phyloP scores from a whole-genome alignment of 2,797 vertebrate genomes.

The Somateria mollissima region DNA sequence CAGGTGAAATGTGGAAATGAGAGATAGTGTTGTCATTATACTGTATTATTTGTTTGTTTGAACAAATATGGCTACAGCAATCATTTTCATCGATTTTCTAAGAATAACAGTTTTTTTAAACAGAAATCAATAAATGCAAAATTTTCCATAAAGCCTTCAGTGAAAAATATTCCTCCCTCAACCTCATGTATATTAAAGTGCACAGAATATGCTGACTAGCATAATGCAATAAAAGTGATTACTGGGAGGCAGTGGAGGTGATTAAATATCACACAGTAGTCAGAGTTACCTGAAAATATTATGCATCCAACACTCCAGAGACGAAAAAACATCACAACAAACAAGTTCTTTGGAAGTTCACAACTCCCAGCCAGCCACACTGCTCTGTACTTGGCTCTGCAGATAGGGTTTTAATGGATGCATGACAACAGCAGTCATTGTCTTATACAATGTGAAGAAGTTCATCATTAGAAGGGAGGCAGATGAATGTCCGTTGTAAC shows the following conservation, averaged over 20 bases:
- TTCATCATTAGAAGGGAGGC: conserved; percentile 64
- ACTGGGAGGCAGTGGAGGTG: conserved; percentile 63
- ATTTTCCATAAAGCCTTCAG: conserved; percentile 73
- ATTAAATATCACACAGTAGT: conserved; percentile 74
- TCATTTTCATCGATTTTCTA: conserved; percentile 71
- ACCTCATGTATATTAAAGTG: conserved; percentile 80
- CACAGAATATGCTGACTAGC: conserved; percentile 75
- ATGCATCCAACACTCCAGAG: conserved; percentile 37
- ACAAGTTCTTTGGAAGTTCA: conserved; percentile 19
- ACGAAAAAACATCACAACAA: neutral
- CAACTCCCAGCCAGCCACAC: neutral
- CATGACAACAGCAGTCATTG: neutral
- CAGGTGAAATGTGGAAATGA: conserved; percentile 78
- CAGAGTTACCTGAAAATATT: conserved; percentile 69
- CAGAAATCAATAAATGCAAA: conserved; percentile 76
- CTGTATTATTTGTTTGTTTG: conserved; percentile 73
- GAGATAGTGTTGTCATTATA: conserved; percentile 76
- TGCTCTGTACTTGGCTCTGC: neutral
- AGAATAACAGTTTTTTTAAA: conserved; percentile 63
- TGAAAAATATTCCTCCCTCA: conserved; percentile 73
- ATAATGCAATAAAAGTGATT: conserved; percentile 75
- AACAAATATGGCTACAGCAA: conserved; percentile 72
- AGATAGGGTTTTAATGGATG: conserved; percentile 33
- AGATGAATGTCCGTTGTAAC: conserved; percentile 46
- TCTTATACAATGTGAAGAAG: conserved; percentile 32